Evolutionary conservation across 2,888 invertebrate genomes (phyloP), one percentile per base, ranked within the genome.

Genomic region (Nomada ferruginata): DNA sequence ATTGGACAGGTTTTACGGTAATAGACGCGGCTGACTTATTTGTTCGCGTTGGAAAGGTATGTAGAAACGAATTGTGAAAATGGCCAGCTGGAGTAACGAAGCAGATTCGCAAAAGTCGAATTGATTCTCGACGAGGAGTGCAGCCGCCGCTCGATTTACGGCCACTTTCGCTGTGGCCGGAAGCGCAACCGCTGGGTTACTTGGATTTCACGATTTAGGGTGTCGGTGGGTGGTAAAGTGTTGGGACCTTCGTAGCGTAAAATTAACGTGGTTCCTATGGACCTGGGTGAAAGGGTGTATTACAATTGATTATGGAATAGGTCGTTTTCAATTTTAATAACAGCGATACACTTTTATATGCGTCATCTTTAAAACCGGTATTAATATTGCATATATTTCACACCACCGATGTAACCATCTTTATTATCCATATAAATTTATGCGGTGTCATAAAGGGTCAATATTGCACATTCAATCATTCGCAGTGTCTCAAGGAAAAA

Each of bases 1-100:
- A 7, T 7, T 9, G 9, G 0, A 7, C 7, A 36, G 7, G 5
- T 36, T 36, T 36, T 36, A 7, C 36, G 0, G 36, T 7, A 36
- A 7, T 5, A 36, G 36, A 36, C 7, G 1, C 7, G 1, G 7
- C 7, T 7, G 36, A 36, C 7, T 36, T 36, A 26, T 36, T 36
- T 36, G 5, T 11, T 66, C 29, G 60, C 61, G 44, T 18, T 36
- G 60, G 76, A 72, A 70, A 71, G 75, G 50, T 64, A 71, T 29
- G 36, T 42, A 76, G 76, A 78, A 83, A 85, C 76, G 80, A 70
- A 80, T 81, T 85, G 78, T 72, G 65, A 71, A 76, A 80, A 63
- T 72, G 61, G 57, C 42, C 26, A 23, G 18, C 13, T 13, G 23
- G 23, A 2, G 15, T 3, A 11, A 55, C 13, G 20, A 3, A 26